Evolutionary conservation across 2,797 vertebrate genomes (phyloP).

Genomic region (Macroramphosus scolopax): DNA sequence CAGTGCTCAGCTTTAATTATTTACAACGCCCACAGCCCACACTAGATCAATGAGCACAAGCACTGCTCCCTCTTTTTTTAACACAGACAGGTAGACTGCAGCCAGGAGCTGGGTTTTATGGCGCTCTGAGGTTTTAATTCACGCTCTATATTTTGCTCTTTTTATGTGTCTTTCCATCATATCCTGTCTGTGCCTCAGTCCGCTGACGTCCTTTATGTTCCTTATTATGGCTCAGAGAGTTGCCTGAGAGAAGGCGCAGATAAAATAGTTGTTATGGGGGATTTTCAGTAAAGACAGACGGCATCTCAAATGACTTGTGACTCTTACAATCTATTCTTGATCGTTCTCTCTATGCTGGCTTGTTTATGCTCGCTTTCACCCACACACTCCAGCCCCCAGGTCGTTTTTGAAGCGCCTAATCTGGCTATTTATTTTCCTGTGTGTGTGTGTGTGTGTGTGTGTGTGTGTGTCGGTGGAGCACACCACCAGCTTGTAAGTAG

Average conservation of each 20-base stretch:
- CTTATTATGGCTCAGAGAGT: too few species aligned
- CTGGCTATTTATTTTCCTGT: slow-evolving; percentile 48
- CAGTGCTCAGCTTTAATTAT: slow-evolving; percentile 64
- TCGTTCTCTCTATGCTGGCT: slow-evolving; percentile 38
- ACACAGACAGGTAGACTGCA: slow-evolving; percentile 32
- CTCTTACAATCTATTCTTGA: slow-evolving; percentile 59
- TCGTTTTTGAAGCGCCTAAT: slow-evolving; percentile 54
- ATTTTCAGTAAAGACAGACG: slow-evolving; percentile 55
- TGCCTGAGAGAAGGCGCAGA: too few species aligned
- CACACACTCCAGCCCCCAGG: slow-evolving; percentile 34
- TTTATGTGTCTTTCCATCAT: slow-evolving; percentile 38
- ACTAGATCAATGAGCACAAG: slow-evolving; percentile 43
- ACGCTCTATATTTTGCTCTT: slow-evolving; percentile 13
- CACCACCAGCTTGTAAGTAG: slow-evolving; percentile 37
- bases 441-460: slow-evolving; percentile 22
- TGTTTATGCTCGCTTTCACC: slow-evolving; percentile 42
- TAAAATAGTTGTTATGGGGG: slow-evolving; percentile 48
- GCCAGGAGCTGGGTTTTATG: slow-evolving; percentile 36
- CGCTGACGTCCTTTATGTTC: slow-evolving; percentile 37
- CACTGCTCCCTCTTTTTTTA: slow-evolving; percentile 11
- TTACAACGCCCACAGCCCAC: slow-evolving; percentile 49
- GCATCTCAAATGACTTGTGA: slow-evolving; percentile 54
- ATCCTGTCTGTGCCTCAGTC: slow-evolving; percentile 29
- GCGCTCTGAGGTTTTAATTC: slow-evolving; percentile 37
- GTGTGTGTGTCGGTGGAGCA: slow-evolving; percentile 3